Base-by-base conservation (phyloP, 2,888 invertebrate genomes). In the Perithous albicinctus region DNA sequence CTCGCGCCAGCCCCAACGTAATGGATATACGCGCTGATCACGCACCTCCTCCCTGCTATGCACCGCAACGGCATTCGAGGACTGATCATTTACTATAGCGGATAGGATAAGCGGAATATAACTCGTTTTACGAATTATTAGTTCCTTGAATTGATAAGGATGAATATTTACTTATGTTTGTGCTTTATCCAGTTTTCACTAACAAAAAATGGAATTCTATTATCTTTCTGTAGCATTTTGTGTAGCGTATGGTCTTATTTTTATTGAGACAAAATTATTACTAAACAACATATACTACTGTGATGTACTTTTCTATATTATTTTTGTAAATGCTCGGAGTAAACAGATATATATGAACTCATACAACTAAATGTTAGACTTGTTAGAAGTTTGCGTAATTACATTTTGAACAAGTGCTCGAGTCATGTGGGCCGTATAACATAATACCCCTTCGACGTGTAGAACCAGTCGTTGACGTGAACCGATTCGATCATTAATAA, bases 401-500 rank as follows among this genome's bases (percentile, higher is more conserved):
- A 20, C 51, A 26, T 10, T 51, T 18, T 15, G 46, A 67, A 48
- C 29, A 51, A 35, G 48, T 67, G 48, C 4, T 20, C 35, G 20
- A 6, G 20, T 51, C 35, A 51, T 32, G 35, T 67, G 12, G 10
- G 6, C n/a, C n/a, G n/a, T 15, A 15, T 29, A 32, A 4, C 26
- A 29, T 43, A 66, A 18, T 29, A 1, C 6, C 12, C 8, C 51
- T 12, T 48, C 20, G 18, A n/a, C 35, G 12, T 35, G 8, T n/a
- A n/a, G 12, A 15, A 35, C n/a, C 35, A 18, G 20, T n/a, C 32
- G 18, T n/a, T 12, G 67, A 35, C n/a, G 20, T 35, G 35, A 51
- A 51, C 20, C 35, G 67, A 67, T 48, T 20, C n/a, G 35, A 35
- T 51, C 35, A 48, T 51, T 67, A 67, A 51, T 67, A 67, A 67